phyloP scores from a whole-genome alignment of 2,888 invertebrate species.

The Coelinius sp. region DNA sequence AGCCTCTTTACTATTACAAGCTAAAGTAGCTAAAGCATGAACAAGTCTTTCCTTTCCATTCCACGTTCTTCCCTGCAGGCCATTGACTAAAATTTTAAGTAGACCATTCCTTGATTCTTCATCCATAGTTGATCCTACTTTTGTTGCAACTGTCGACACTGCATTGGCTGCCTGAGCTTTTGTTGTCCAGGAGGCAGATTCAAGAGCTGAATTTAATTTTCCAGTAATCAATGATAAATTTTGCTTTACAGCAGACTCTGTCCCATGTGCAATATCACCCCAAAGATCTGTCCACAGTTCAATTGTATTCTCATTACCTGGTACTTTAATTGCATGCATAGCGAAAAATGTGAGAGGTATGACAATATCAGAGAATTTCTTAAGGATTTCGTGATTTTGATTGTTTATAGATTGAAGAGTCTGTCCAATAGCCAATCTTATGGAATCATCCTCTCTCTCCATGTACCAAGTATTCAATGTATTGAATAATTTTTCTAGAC shows the following conservation, averaged over 20 bases:
- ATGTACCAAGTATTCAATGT: conserved; percentile 78
- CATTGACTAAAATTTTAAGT: conserved; percentile 78
- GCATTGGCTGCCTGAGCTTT: conserved; percentile 89
- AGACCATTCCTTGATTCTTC: conserved; percentile 78
- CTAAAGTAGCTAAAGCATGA: conserved; percentile 83
- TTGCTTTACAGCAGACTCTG: conserved; percentile 81
- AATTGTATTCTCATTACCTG: conserved; percentile 76
- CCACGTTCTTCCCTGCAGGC: conserved; percentile 88
- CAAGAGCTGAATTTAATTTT: conserved; percentile 80
- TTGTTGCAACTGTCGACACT: conserved; percentile 83
- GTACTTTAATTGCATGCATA: conserved; percentile 86
- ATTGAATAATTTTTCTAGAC: conserved; percentile 77
- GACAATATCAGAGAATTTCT: conserved; percentile 81
- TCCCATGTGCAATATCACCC: conserved; percentile 91
- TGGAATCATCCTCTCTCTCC: conserved; percentile 82
- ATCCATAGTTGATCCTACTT: conserved; percentile 78
- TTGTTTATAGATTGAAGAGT: conserved; percentile 86
- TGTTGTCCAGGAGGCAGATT: conserved; percentile 89
- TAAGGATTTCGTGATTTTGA: conserved; percentile 86
- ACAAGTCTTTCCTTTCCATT: conserved; percentile 89
- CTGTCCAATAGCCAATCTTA: conserved; percentile 81
- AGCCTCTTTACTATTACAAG: conserved; percentile 75
- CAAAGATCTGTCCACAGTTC: conserved; percentile 91
- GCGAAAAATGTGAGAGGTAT: conserved; percentile 91
- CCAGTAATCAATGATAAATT: conserved; percentile 82